Evolutionary conservation across 2,113 vertebrate species (phyloP).

Genomic region (Cynocephalus volans): DNA sequence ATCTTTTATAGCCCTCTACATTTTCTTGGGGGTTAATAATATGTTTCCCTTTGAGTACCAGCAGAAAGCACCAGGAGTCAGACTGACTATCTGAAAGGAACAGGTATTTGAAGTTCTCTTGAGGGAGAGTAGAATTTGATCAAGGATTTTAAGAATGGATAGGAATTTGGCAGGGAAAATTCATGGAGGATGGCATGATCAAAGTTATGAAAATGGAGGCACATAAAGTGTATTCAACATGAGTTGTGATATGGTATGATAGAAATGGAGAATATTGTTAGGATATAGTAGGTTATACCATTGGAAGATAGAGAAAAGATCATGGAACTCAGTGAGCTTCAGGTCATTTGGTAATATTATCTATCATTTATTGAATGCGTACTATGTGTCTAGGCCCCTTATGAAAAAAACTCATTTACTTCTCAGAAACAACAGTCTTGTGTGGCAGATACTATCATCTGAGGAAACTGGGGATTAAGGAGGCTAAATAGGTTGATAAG

Average conservation of each 20-base stretch:
- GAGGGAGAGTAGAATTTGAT: slow-evolving; percentile 27
- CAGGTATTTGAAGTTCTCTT: slow-evolving; percentile 47
- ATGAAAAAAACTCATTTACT: background rate
- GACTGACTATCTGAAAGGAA: slow-evolving; percentile 25
- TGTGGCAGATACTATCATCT: background rate
- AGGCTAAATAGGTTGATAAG: background rate
- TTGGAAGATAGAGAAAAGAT: background rate
- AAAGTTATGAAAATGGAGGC: background rate
- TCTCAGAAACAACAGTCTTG: background rate
- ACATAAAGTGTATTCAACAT: background rate
- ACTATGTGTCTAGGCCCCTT: background rate
- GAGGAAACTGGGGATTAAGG: background rate
- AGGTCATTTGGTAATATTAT: background rate
- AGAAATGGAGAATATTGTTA: background rate
- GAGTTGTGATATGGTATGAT: background rate
- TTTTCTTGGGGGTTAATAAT: slow-evolving; percentile 30
- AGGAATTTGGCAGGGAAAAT: slow-evolving; percentile 32
- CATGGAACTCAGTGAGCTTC: background rate
- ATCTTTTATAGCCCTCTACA: background rate
- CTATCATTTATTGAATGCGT: background rate
- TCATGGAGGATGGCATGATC: background rate
- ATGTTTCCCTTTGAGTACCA: slow-evolving; percentile 42
- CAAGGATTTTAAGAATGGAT: slow-evolving; percentile 32
- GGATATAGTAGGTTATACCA: background rate
- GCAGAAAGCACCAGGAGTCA: background rate